These are phyloP conservation scores for Liolophura sinensis DNA, from an alignment of 1,140 invertebrate genomes.

Conservation along the genomic window DNA sequence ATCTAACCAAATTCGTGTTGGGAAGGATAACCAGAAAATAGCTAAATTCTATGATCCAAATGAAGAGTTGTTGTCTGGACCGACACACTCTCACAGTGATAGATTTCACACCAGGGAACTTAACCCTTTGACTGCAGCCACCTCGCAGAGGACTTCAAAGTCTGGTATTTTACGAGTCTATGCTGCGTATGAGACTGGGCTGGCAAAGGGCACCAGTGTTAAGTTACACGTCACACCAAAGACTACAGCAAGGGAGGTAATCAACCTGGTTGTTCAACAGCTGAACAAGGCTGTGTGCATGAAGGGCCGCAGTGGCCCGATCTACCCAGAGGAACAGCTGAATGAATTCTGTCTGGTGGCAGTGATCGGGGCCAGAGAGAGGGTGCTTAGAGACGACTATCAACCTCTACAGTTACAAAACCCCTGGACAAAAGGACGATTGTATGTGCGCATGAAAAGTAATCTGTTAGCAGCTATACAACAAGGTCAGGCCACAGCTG, in stretches of 20 bases:
- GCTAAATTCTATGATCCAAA: slow-evolving; percentile 50
- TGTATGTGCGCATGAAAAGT: slow-evolving; percentile 75
- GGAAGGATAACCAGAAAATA: slow-evolving; percentile 48
- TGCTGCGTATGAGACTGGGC: slow-evolving; percentile 91
- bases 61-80: slow-evolving; percentile 23
- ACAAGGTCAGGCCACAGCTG: slow-evolving; percentile 51
- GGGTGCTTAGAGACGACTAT: slow-evolving; percentile 91
- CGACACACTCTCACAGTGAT: slow-evolving; percentile 19
- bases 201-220: slow-evolving; percentile 87
- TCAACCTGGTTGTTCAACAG: slow-evolving; percentile 91
- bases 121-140: slow-evolving; percentile 6
- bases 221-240: slow-evolving; percentile 88
- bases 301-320: slow-evolving; percentile 82
- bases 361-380: slow-evolving; percentile 87
- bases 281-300: slow-evolving; percentile 88
- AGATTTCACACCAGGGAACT: slow-evolving; percentile 8
- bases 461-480: slow-evolving; percentile 54
- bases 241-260: slow-evolving; percentile 90
- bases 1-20: slow-evolving; percentile 46
- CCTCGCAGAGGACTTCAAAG: slow-evolving; percentile 4
- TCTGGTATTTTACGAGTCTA: slow-evolving; percentile 73
- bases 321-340: slow-evolving; percentile 70
- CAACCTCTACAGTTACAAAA: slow-evolving; percentile 89
- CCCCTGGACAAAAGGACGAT: slow-evolving; percentile 89
- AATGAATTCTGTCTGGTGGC: slow-evolving; percentile 90